These are phyloP conservation scores for Scomber colias DNA, from an alignment of 2,113 vertebrate genomes.

Conservation along the genomic window DNA sequence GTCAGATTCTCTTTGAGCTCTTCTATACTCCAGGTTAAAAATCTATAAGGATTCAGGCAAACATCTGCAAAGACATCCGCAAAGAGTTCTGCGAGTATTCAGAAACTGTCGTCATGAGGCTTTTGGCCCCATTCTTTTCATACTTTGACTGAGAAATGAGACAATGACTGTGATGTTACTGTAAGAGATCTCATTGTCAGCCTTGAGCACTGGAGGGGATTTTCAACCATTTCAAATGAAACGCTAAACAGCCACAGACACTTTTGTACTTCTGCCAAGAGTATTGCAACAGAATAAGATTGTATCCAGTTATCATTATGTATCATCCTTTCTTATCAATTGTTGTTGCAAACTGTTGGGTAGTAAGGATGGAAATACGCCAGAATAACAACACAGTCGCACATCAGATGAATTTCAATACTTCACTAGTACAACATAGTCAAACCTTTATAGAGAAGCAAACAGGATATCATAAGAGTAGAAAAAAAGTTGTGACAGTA, in stretches of 20 bases:
- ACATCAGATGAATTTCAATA: slow-evolving; percentile 21
- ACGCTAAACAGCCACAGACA: slow-evolving; percentile 45
- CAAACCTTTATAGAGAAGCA: background rate
- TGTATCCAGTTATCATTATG: slow-evolving; percentile 39
- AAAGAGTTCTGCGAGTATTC: slow-evolving; percentile 21
- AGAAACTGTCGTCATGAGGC: slow-evolving; percentile 21
- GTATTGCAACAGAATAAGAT: slow-evolving; percentile 43
- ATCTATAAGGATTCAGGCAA: slow-evolving; percentile 15
- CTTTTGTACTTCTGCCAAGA: slow-evolving; percentile 45
- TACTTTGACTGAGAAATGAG: slow-evolving; percentile 61
- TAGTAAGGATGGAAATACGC: background rate
- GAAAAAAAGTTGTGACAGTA: background rate
- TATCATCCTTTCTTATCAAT: slow-evolving; percentile 32
- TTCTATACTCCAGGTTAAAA: slow-evolving; percentile 1
- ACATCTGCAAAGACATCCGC: slow-evolving; percentile 20
- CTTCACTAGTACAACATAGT: background rate
- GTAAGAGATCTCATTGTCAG: slow-evolving; percentile 60
- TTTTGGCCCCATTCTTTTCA: slow-evolving; percentile 33
- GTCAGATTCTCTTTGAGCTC: slow-evolving; percentile 27
- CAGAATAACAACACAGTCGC: slow-evolving; percentile 27
- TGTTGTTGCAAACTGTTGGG: slow-evolving; percentile 33
- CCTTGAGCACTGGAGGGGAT: slow-evolving; percentile 48
- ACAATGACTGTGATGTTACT: slow-evolving; percentile 49
- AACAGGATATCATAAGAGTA: slow-evolving; percentile 4
- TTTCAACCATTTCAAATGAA: slow-evolving; percentile 61